Conservation (phyloP, 2,797 vertebrate species). For the Silurus aristotelis region DNA sequence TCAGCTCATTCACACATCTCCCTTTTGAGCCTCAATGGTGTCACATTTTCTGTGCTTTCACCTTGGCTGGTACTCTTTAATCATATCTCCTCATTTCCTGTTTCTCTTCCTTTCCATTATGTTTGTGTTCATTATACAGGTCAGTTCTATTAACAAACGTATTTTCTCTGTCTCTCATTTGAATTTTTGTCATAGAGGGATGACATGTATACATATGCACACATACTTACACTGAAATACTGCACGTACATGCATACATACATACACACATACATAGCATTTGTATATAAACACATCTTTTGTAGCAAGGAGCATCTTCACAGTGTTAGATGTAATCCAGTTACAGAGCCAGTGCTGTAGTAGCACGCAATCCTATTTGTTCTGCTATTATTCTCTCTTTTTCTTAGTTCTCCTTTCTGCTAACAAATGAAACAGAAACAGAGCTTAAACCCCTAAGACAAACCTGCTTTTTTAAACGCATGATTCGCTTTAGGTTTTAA, state of each 20-base stretch:
- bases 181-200: constrained; percentile 48
- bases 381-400: constrained; percentile 19
- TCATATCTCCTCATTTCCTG: neutral
- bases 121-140: neutral
- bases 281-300: constrained; percentile 42
- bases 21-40: neutral
- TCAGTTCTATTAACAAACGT: neutral
- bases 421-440: constrained; percentile 21
- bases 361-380: constrained; percentile 58
- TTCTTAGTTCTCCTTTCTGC: neutral
- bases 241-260: too few species aligned
- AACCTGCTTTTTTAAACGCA: neutral
- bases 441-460: neutral
- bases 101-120: neutral
- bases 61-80: neutral
- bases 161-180: neutral
- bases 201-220: neutral
- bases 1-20: constrained; percentile 20
- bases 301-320: constrained; percentile 47
- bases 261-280: neutral
- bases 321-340: constrained; percentile 64
- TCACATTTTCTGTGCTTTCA: constrained; percentile 7
- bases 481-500: neutral
- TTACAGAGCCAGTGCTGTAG: constrained; percentile 55
- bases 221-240: too few species aligned